These are phyloP conservation scores for Sternotherus odoratus DNA, from an alignment of 2,797 vertebrate species.

Conservation along the genomic window DNA sequence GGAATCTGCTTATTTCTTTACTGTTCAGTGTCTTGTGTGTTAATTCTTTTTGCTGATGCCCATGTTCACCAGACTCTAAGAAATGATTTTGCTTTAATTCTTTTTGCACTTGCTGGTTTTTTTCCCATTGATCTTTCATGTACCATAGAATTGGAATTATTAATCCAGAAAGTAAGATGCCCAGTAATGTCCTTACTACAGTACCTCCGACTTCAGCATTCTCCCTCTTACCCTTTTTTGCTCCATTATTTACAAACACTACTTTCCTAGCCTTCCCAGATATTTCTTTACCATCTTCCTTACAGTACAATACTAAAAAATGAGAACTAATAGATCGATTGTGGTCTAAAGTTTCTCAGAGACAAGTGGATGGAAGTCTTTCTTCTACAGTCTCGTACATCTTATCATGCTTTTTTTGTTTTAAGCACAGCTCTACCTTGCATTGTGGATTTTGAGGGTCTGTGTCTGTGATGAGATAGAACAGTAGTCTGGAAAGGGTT, in stretches of 20 bases:
- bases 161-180: background rate
- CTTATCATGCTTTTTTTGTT: background rate
- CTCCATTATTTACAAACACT: background rate
- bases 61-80: background rate
- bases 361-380: background rate
- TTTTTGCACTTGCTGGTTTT: background rate
- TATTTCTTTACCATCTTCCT: background rate
- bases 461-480: rapidly evolving
- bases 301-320: rapidly evolving
- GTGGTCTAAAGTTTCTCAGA: background rate
- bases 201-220: background rate
- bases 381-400: background rate
- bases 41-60: background rate
- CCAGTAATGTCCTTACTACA: background rate
- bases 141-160: background rate
- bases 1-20: background rate
- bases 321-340: background rate
- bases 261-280: background rate
- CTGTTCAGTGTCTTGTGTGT: background rate
- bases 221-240: background rate
- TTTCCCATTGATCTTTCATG: background rate
- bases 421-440: background rate
- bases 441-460: background rate
- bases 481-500: background rate
- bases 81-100: background rate